Evolutionary conservation across 2,888 invertebrate genomes (phyloP).

Genomic region (Lycia hirtaria): DNA sequence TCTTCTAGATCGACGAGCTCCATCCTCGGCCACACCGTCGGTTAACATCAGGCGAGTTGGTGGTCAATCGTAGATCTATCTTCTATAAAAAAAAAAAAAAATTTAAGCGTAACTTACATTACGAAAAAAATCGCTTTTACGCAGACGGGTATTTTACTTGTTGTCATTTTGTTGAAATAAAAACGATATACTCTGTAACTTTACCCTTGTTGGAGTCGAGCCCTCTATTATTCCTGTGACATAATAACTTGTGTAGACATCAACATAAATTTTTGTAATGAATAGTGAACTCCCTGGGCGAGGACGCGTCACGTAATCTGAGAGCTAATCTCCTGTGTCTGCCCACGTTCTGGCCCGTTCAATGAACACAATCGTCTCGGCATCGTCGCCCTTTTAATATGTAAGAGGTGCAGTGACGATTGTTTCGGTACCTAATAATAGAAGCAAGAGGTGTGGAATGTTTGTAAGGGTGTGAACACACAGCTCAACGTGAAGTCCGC

Average conservation of each 20-base stretch:
- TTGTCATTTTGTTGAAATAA: no score
- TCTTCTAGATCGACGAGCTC: no score
- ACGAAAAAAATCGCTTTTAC: no score
- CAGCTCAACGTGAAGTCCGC: no score
- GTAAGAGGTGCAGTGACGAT: slow-evolving; percentile 47
- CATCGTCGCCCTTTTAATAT: slow-evolving; percentile 64
- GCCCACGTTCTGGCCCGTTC: slow-evolving; percentile 70
- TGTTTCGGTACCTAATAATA: slow-evolving; percentile 37
- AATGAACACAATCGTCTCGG: slow-evolving; percentile 66
- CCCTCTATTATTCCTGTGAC: slow-evolving; percentile 16
- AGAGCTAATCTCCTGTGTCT: slow-evolving; percentile 75
- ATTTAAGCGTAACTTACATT: no score
- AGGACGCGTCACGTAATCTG: slow-evolving; percentile 75
- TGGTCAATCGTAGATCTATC: no score
- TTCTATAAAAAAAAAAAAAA: no score
- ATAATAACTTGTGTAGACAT: slow-evolving; percentile 19
- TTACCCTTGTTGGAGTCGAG: slow-evolving; percentile 10
- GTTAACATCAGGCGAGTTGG: no score
- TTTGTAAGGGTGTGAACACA: no score
- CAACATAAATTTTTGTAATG: slow-evolving; percentile 56
- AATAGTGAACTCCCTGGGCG: slow-evolving; percentile 62
- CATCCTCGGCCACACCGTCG: no score
- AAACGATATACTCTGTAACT: background rate
- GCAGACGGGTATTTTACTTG: no score
- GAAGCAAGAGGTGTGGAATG: slow-evolving; percentile 31